These are phyloP conservation scores for Malachius bipustulatus DNA, from an alignment of 2,888 invertebrate species.

Conservation along the genomic window DNA sequence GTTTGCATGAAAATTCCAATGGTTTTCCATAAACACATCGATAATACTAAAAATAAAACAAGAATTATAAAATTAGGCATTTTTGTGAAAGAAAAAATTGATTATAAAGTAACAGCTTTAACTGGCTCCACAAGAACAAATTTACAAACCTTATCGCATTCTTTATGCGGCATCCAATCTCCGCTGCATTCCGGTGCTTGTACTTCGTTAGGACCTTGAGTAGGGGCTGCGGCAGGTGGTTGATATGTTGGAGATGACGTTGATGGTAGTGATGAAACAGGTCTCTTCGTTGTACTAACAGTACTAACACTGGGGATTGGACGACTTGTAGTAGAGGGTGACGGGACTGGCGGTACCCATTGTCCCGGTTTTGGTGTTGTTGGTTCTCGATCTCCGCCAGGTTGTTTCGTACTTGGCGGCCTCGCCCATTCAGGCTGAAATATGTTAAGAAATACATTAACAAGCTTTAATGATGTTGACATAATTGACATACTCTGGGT, in stretches of 20 bases:
- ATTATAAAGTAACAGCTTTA: not conserved
- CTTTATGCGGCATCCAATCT: conserved; percentile 46
- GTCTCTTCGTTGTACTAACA: conserved; percentile 15
- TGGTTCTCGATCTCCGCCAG: conserved; percentile 24
- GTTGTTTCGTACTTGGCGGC: conserved; percentile 56
- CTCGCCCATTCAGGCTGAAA: conserved; percentile 76
- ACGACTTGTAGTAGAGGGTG: conserved; percentile 18
- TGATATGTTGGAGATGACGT: conserved; percentile 15
- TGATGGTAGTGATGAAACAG: conserved; percentile 18
- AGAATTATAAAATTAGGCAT: conserved; percentile 10
- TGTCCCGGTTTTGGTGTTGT: conserved; percentile 27
- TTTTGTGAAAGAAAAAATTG: conserved; percentile 7
- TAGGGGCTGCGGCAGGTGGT: conserved; percentile 7
- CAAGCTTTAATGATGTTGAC: no score
- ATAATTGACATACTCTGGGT: conserved; percentile 47
- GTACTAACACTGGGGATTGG: conserved; percentile 18
- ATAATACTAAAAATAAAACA: conserved; percentile 55
- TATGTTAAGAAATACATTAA: no score
- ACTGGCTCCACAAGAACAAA: not conserved
- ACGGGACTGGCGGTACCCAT: conserved; percentile 22
- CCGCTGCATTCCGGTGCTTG: conserved; percentile 39
- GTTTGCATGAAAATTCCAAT: conserved; percentile 57
- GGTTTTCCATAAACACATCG: conserved; percentile 72
- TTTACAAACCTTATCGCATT: conserved; percentile 43
- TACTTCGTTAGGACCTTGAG: not conserved